Base-by-base conservation (phyloP, 1,140 invertebrate genomes). In the Nilaparvata lugens region DNA sequence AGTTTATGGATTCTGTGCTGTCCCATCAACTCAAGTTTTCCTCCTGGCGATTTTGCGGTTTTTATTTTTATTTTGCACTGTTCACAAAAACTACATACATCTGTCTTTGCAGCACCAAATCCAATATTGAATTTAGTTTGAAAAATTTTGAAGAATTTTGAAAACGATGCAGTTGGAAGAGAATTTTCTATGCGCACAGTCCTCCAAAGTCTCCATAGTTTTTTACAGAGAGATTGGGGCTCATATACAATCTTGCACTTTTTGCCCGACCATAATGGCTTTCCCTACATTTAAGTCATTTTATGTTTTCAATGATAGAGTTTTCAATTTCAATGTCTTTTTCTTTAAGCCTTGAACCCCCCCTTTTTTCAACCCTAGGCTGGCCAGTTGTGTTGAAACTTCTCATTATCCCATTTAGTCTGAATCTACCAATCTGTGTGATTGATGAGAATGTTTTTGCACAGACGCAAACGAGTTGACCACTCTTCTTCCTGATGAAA, bases 221-320 rank as follows among this genome's bases (percentile, higher is more conserved):
- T 56, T 43, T 43, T 58, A 58, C 56, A n/a, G 31, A 42, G 42
- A 58, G 31, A 18, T 58, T 19, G 18, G 38, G 31, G 23, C 18
- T 11, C 16, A 58, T 16, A 45, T 58, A 58, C 25, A 28, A 28
- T 38, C 38, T 38, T 18, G 38, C 6, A 58, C 56, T 42, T 58
- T 58, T 58, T n/a, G 3, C n/a, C 7, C 56, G 14, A 38, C 56
- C 56, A 43, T 58, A 58, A 19, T 58, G 56, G n/a, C 56, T n/a
- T n/a, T n/a, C 45, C 24, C 45, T 35, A 42, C 13, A 43, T 19
- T 43, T 18, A 58, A n/a, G n/a, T n/a, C 25, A 3, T 11, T 24
- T n/a, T 19, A 42, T 58, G 23, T 38, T 24, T 18, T 58, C 7
- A n/a, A 45, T 43, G 2, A 58, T 58, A 11, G 38, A 58, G 9